These are phyloP conservation scores for Cyanoderma ruficeps DNA, from an alignment of 2,113 vertebrate genomes.

Conservation along the genomic window DNA sequence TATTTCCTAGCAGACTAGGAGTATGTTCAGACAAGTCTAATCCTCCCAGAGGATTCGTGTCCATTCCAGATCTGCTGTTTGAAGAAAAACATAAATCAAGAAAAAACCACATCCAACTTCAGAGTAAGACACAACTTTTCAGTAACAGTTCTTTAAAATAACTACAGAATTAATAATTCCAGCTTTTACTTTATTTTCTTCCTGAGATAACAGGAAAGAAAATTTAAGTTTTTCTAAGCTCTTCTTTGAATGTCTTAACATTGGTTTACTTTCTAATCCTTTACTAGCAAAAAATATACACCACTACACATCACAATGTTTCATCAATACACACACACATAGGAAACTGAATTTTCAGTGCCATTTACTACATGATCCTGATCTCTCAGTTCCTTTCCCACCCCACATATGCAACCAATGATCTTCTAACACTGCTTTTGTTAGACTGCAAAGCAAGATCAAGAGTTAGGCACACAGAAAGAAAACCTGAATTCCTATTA, in stretches of 20 bases:
- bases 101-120: constrained; percentile 33
- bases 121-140: neutral
- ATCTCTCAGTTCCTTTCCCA: neutral
- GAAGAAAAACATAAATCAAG: constrained; percentile 42
- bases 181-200: neutral
- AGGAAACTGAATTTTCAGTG: neutral
- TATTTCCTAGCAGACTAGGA: constrained; percentile 75
- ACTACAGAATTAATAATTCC: neutral
- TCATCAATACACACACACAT: neutral
- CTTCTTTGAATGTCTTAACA: neutral
- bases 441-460: neutral
- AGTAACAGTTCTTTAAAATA: neutral
- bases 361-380: neutral
- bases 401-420: neutral
- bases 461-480: neutral
- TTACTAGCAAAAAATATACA: neutral
- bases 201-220: neutral
- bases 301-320: neutral
- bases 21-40: constrained; percentile 77
- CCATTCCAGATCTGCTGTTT: constrained; percentile 81
- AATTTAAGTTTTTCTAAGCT: neutral
- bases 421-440: neutral
- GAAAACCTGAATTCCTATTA: neutral
- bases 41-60: constrained; percentile 79
- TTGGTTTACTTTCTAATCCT: neutral